Percentiles rank a stretch among this genome's conserved stretches.
These are phyloP conservation scores for Phalacrocorax aristotelis DNA, from an alignment of 2,113 vertebrate species.

Conservation along the genomic window DNA sequence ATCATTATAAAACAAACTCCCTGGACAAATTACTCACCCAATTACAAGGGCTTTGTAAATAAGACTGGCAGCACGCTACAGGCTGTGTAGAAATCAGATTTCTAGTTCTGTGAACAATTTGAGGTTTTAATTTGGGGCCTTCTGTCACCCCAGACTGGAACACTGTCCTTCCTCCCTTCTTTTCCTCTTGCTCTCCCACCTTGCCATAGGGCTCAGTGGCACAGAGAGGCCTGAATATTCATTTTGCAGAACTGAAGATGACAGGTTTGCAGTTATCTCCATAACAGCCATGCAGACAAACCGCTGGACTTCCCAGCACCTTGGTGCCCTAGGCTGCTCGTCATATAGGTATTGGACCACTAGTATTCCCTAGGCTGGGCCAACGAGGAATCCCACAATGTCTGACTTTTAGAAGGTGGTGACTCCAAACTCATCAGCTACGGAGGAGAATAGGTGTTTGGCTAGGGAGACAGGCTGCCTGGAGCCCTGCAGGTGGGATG, in stretches of 20 bases:
- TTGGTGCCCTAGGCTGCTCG: background rate
- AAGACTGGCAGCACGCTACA: background rate
- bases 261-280: background rate
- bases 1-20: background rate
- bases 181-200: background rate
- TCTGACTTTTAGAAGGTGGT: accelerated
- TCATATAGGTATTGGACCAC: background rate
- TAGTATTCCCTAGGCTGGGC: background rate
- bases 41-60: background rate
- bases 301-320: accelerated
- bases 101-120: background rate
- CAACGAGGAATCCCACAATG: background rate
- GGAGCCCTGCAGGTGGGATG: accelerated
- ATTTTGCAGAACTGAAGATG: background rate
- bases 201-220: background rate
- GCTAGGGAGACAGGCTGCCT: background rate
- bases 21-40: background rate
- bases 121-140: background rate
- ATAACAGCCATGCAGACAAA: accelerated
- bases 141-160: too few relatives aligned
- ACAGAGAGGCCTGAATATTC: accelerated
- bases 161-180: accelerated
- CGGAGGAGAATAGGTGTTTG: accelerated
- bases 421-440: background rate
- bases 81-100: background rate